phyloP scores from a whole-genome alignment of 1,140 invertebrate genomes.

The Drosophila obscura region DNA sequence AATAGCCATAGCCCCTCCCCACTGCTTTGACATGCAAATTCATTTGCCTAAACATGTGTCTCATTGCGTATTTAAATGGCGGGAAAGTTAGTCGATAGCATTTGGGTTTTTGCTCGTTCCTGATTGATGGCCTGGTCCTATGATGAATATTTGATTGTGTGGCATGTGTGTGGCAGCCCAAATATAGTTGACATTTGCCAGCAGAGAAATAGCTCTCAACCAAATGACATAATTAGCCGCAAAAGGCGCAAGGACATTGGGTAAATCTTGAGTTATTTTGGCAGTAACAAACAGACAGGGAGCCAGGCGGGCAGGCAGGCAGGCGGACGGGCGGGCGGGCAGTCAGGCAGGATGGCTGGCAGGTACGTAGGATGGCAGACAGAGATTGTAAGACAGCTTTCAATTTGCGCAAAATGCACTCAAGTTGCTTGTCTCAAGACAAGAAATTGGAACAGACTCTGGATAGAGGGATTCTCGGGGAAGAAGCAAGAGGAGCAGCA shows the following conservation, averaged over 20 bases:
- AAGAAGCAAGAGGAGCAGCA: neutral
- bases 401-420: constrained; percentile 57
- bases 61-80: constrained; percentile 40
- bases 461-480: too few relatives aligned
- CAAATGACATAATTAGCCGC: constrained; percentile 59
- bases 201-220: constrained; percentile 26
- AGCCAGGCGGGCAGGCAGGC: constrained; percentile 5
- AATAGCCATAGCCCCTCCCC: neutral
- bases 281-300: constrained; percentile 19
- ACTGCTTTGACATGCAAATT: constrained; percentile 44
- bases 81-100: constrained; percentile 11
- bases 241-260: constrained; percentile 29
- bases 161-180: constrained; percentile 5
- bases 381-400: constrained; percentile 47
- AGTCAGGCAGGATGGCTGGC: neutral
- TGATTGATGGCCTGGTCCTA: constrained; percentile 36
- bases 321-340: neutral
- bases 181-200: constrained; percentile 50
- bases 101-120: neutral
- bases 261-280: constrained; percentile 45
- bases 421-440: constrained; percentile 37
- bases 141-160: constrained; percentile 38
- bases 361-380: constrained; percentile 3
- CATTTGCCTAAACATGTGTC: constrained; percentile 51
- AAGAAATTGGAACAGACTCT: neutral